phyloP scores from a whole-genome alignment of 2,113 vertebrate species.

The Delphinapterus leucas region DNA sequence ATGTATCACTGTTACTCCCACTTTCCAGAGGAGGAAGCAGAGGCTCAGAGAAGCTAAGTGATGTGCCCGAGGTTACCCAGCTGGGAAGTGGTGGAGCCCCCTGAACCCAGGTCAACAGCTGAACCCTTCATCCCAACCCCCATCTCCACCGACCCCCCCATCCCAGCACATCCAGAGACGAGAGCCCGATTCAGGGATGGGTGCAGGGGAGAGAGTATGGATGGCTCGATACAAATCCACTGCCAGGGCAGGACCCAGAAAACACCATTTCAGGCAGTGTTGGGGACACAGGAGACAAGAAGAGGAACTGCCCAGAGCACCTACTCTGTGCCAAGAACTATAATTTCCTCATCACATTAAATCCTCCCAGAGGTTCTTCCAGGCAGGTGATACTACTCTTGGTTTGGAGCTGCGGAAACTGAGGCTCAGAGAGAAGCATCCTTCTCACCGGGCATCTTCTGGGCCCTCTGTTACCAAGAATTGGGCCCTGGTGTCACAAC shows the following conservation, averaged over 20 bases:
- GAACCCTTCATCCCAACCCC: not conserved
- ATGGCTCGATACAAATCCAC: too few species aligned
- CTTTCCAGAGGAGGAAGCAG: not conserved
- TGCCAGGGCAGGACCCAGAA: not conserved
- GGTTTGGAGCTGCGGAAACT: not conserved
- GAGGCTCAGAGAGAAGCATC: not conserved
- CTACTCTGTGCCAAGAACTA: not conserved
- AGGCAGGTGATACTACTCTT: not conserved
- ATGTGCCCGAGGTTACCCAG: not conserved
- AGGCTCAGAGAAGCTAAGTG: not conserved
- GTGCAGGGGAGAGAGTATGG: not conserved
- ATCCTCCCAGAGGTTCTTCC: not conserved
- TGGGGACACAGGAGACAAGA: not conserved
- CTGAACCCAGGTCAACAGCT: not conserved
- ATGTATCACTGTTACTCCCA: fast-evolving
- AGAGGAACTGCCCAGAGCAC: not conserved
- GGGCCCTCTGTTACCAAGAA: not conserved
- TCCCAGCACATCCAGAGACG: not conserved
- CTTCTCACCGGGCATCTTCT: not conserved
- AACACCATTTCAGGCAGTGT: too few species aligned
- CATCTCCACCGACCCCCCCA: not conserved
- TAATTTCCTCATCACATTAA: not conserved
- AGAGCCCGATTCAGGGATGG: not conserved
- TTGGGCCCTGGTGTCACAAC: too few species aligned
- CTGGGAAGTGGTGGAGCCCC: not conserved